phyloP scores from a whole-genome alignment of 2,888 invertebrate genomes.

The Allacma fusca region DNA sequence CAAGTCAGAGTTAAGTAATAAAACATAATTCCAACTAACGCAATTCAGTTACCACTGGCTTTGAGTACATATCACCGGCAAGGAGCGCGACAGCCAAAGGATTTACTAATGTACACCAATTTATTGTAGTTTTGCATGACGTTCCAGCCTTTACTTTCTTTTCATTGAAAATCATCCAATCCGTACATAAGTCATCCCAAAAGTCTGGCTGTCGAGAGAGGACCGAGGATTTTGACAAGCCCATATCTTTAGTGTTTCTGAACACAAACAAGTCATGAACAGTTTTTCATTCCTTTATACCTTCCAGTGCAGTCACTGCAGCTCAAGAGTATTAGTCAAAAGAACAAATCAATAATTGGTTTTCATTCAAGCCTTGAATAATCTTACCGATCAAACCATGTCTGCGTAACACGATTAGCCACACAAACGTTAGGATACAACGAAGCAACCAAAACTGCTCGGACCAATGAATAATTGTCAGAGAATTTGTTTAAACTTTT shows the following conservation, averaged over 20 bases:
- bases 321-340: too few relatives aligned
- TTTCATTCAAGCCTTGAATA: constrained; percentile 47
- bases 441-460: constrained; percentile 86
- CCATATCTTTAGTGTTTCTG: neutral
- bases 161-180: constrained; percentile 90
- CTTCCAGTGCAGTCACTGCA: too few relatives aligned
- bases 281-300: too few relatives aligned
- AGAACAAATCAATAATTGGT: too few relatives aligned
- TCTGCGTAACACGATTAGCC: constrained; percentile 42
- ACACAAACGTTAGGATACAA: constrained; percentile 81
- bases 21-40: neutral
- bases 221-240: neutral
- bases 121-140: constrained; percentile 68
- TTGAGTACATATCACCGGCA: constrained; percentile 67
- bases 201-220: neutral
- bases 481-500: constrained; percentile 83
- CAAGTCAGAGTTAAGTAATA: neutral
- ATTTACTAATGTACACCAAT: constrained; percentile 82
- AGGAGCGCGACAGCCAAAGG: constrained; percentile 82
- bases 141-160: constrained; percentile 69
- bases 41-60: neutral
- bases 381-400: constrained; percentile 49
- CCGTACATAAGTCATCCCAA: constrained; percentile 69
- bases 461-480: constrained; percentile 88
- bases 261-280: neutral